phyloP scores from a whole-genome alignment of 2,888 invertebrate species.

The Augiades crinisus region DNA sequence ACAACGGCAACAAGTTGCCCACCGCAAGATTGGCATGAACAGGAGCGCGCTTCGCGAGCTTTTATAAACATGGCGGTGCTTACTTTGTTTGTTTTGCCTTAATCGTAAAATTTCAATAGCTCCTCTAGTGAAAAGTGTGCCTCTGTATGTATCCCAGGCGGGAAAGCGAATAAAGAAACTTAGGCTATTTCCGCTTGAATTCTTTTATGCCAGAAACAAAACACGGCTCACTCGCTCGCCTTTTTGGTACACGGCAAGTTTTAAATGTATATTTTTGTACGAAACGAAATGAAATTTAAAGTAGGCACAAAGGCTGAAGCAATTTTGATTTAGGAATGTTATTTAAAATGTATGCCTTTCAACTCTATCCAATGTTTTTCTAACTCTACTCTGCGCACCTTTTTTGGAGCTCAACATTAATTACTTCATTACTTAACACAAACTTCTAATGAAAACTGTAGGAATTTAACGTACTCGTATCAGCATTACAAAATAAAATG shows the following conservation, averaged over 20 bases:
- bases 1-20: conserved; percentile 79
- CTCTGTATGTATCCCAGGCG: conserved; percentile 33
- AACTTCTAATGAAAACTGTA: too few relatives aligned
- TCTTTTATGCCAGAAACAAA: conserved; percentile 18
- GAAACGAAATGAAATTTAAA: conserved; percentile 5
- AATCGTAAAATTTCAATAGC: conserved; percentile 73
- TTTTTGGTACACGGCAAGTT: conserved; percentile 12
- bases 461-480: too few relatives aligned
- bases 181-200: conserved; percentile 22
- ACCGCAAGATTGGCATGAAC: conserved; percentile 80
- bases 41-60: conserved; percentile 78
- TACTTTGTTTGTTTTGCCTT: conserved; percentile 76
- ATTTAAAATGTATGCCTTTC: neutral
- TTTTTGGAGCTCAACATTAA: too few relatives aligned
- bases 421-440: too few relatives aligned
- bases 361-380: too few relatives aligned
- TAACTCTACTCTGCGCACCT: too few relatives aligned
- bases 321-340: neutral
- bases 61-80: conserved; percentile 78
- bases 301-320: neutral
- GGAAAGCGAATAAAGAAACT: conserved; percentile 23
- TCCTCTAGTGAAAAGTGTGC: conserved; percentile 48
- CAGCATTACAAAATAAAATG: too few relatives aligned
- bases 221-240: conserved; percentile 6
- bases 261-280: conserved; percentile 12